These are phyloP conservation scores for Motacilla tschutschensis DNA, from an alignment of 2,113 vertebrate species.

Conservation along the genomic window DNA sequence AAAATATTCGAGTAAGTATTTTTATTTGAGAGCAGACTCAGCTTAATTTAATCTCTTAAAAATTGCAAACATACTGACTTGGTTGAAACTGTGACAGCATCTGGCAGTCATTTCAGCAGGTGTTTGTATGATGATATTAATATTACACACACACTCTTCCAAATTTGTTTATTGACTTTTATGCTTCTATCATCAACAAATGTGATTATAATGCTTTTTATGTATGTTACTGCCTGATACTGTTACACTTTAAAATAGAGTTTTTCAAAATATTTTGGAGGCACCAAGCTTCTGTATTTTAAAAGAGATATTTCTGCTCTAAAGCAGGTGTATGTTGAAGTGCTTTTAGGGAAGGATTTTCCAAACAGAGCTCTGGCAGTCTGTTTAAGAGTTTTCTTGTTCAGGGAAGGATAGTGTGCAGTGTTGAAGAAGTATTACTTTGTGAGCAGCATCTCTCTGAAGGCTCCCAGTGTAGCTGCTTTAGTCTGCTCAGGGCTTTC, in stretches of 20 bases:
- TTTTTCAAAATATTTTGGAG: neutral
- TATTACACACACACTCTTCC: neutral
- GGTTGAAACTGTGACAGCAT: constrained; percentile 4
- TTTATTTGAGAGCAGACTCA: neutral
- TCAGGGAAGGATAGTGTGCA: neutral
- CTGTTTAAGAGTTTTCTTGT: neutral
- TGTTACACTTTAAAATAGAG: neutral
- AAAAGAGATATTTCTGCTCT: neutral
- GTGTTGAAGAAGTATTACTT: neutral
- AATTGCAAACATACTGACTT: neutral
- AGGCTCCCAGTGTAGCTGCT: neutral
- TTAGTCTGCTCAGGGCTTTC: neutral
- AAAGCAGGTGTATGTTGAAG: neutral
- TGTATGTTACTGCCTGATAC: neutral
- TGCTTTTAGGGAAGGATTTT: neutral
- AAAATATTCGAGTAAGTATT: neutral
- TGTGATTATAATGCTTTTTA: neutral
- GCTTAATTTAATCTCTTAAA: constrained; percentile 3
- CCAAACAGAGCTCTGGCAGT: neutral
- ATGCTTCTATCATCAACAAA: neutral
- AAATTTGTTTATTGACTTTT: constrained; percentile 5
- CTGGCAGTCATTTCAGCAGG: constrained; percentile 23
- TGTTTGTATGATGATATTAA: neutral
- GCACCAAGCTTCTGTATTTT: neutral
- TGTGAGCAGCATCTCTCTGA: neutral